Evolutionary conservation across 2,797 vertebrate species (phyloP), one percentile per base, ranked within the genome.

Genomic region (Galaxias olidus): DNA sequence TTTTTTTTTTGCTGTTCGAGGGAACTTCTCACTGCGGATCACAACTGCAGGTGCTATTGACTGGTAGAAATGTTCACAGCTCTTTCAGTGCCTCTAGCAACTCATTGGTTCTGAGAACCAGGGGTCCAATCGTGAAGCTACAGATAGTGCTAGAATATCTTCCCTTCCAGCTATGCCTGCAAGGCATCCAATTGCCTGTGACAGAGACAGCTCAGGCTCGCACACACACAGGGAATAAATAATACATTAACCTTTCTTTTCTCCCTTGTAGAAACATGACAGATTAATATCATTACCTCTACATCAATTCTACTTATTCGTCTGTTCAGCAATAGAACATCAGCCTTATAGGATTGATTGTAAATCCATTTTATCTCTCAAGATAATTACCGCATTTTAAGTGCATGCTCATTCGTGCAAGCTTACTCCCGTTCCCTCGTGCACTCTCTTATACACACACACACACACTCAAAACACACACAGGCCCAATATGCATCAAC

Each of bases 311-410:
- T 44, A 86, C 74, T 62, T 83, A 84, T 86, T 82, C 74, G 86
- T 82, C 73, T 30, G 51, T 67, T 73, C 65, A 42, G 65, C 73
- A 4, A 41, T 58, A 71, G 68, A 71, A 67, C 68, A 63, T 0
- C 47, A 66, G 49, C 68, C 50, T 55, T 53, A 63, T 65, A 75
- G 64, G 59, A 68, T 67, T 73, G 72, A 82, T 70, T 73, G 63
- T 45, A 53, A 81, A 85, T 84, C 71, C 19, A 74, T 78, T 84
- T 79, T 80, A 85, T 86, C 80, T 79, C 79, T 69, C 14, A 59
- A 77, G 67, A 84, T 83, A 81, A 87, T 88, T 79, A 83, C 78
- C 78, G 62, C 59, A 59, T 60, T 77, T 71, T 69, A 73, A 78
- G 43, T 68, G 63, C 65, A 63, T 45, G 14, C 51, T 72, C 65